Conservation (phyloP, 2,797 vertebrate species). For the Buceros bicornis region DNA sequence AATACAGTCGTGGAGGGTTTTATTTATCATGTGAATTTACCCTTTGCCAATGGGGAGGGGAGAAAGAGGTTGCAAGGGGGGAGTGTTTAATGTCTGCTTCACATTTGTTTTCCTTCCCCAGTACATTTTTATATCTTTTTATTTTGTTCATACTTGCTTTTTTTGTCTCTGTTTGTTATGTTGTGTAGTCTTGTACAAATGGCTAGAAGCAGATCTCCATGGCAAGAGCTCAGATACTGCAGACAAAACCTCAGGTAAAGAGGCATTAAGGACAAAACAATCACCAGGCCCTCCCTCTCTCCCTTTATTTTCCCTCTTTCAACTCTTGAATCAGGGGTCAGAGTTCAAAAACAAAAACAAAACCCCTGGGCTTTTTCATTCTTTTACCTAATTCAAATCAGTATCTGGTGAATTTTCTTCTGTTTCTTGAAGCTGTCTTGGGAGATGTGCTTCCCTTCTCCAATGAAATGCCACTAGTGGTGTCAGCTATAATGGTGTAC, state of each 20-base stretch:
- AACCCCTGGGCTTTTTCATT: not conserved
- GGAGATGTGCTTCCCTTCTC: slow-evolving; percentile 45
- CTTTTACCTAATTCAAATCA: slow-evolving; percentile 42
- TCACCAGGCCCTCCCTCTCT: slow-evolving; percentile 4
- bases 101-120: slow-evolving; percentile 45
- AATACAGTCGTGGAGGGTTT: not conserved
- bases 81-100: slow-evolving; percentile 46
- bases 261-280: slow-evolving; percentile 48
- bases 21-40: not conserved
- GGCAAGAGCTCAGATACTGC: slow-evolving; percentile 88
- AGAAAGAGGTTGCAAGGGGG: not conserved
- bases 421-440: slow-evolving; percentile 60
- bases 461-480: not conserved
- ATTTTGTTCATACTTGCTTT: slow-evolving; percentile 81
- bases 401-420: slow-evolving; percentile 17
- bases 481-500: not conserved
- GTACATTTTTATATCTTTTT: slow-evolving; percentile 42
- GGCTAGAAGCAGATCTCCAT: slow-evolving; percentile 93
- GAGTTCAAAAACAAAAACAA: not conserved
- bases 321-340: slow-evolving; percentile 7
- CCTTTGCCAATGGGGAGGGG: not conserved
- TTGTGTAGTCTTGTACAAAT: slow-evolving; percentile 93
- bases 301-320: slow-evolving; percentile 23
- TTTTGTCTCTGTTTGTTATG: slow-evolving; percentile 84
- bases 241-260: slow-evolving; percentile 88